Evolutionary conservation across 2,797 vertebrate species (phyloP), one percentile per base, ranked within the genome.

Genomic region (Lagorchestes hirsutus): DNA sequence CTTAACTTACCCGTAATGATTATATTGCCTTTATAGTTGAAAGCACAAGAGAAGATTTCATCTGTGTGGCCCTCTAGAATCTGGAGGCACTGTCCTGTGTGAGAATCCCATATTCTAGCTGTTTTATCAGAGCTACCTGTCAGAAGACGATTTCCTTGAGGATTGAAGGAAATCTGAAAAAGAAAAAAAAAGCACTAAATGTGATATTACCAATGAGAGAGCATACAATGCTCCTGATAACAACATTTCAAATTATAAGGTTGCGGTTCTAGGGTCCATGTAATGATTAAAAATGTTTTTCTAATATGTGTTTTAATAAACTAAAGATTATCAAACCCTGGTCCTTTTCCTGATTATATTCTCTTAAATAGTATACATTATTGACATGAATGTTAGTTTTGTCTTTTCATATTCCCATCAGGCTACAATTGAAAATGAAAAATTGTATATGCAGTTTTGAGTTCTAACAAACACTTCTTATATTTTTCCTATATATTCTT

Each of bases 11-110:
- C 99, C 99, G 99, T 99, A 96, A 99, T 99, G 95, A 99, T 99
- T 91, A 98, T 99, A 98, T 99, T 98, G 0, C 99, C 99, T 98
- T 99, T 98, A 11, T 99, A 99, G 98, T 99, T 99, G 97, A 99
- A 99, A 96, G 99, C 99, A 1, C 99, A 99, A 91, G 99, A 99
- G 98, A 99, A 99, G 97, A 99, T 99, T 97, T 99, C 99, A 93
- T 99, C 99, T 0, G 97, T 99, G 98, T 99, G 99, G 2, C 99
- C 99, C 96, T 99, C 98, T 57, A 99, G 98, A 94, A 99, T 97
- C 98, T 99, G 99, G 34, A 99, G 98, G 95, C 99, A 99, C 3
- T 98, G 98, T 56, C 99, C 99, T 1, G 99, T 99, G 95, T 98
- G 98, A 94, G 98, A 99, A 50, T 99, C 99, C 99, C 99, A 99